phyloP scores from a whole-genome alignment of 2,888 invertebrate species.

The Scaptomyza cyrtandrae region DNA sequence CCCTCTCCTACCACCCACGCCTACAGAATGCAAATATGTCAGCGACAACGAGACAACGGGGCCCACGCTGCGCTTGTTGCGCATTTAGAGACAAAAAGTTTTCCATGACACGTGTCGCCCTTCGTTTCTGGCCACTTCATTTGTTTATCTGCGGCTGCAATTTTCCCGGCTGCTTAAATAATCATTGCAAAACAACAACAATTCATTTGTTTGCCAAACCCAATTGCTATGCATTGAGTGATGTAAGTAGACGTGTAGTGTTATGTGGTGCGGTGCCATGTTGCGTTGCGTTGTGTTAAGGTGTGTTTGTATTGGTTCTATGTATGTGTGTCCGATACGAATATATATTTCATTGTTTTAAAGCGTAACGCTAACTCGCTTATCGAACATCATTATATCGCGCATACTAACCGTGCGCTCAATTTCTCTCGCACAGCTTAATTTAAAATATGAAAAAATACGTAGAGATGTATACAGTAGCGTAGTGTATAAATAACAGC shows the following conservation, averaged over 20 bases:
- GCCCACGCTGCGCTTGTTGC: slow-evolving; percentile 57
- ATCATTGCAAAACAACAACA: slow-evolving; percentile 28
- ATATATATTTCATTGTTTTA: slow-evolving; percentile 38
- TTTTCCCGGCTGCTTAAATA: slow-evolving; percentile 37
- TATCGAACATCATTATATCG: slow-evolving; percentile 43
- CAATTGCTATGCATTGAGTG: slow-evolving; percentile 38
- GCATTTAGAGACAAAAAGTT: slow-evolving; percentile 51
- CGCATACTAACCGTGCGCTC: slow-evolving; percentile 35
- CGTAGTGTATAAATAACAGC: slow-evolving; percentile 65
- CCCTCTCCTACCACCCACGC: slow-evolving; percentile 6
- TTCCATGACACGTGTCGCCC: slow-evolving; percentile 54
- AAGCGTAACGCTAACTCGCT: slow-evolving; percentile 28
- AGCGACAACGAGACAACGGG: slow-evolving; percentile 33
- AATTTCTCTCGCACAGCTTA: slow-evolving; percentile 11
- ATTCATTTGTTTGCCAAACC: slow-evolving; percentile 65
- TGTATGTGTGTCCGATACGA: not conserved
- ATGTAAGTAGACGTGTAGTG: slow-evolving; percentile 51
- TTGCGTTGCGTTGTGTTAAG: too few species aligned
- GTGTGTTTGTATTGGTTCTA: not conserved
- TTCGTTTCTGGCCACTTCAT: slow-evolving; percentile 30
- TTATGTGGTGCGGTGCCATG: slow-evolving; percentile 1
- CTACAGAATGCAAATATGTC: slow-evolving; percentile 69
- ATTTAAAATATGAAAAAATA: slow-evolving; percentile 18
- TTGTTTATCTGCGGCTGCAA: slow-evolving; percentile 40
- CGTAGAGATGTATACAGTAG: not conserved